These are phyloP conservation scores for Gouania willdenowi DNA, from an alignment of 2,797 vertebrate species.

Conservation along the genomic window DNA sequence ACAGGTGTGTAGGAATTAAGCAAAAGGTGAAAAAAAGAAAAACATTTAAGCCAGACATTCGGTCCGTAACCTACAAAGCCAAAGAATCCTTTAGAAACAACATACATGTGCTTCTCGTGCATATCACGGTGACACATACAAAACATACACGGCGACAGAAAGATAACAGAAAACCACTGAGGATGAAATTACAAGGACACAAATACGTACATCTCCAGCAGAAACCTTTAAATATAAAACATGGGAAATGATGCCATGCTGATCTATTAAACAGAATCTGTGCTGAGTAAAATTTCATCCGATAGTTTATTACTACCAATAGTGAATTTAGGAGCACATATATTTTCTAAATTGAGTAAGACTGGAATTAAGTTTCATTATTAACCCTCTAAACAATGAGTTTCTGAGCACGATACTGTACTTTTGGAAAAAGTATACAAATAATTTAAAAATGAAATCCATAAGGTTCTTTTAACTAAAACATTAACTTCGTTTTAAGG, in stretches of 20 bases:
- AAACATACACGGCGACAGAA: slow-evolving; percentile 35
- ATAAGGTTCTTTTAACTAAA: too few species aligned
- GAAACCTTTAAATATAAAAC: slow-evolving; percentile 20
- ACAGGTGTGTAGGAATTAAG: slow-evolving; percentile 24
- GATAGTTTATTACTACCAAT: too few species aligned
- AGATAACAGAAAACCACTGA: slow-evolving; percentile 21
- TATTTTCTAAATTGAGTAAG: too few species aligned
- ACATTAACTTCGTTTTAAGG: too few species aligned
- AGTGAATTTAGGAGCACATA: too few species aligned
- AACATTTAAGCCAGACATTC: slow-evolving; percentile 4
- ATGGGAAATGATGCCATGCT: slow-evolving; percentile 56
- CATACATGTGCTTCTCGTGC: slow-evolving; percentile 15
- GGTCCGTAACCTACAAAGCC: slow-evolving; percentile 27
- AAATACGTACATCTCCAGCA: slow-evolving; percentile 11
- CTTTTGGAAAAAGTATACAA: too few species aligned
- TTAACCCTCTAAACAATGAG: too few species aligned
- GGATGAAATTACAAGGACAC: too few species aligned
- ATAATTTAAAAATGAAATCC: too few species aligned
- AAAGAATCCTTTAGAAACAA: slow-evolving; percentile 46
- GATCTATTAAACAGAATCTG: slow-evolving; percentile 49
- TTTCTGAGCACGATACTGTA: too few species aligned
- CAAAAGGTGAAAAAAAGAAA: slow-evolving; percentile 6
- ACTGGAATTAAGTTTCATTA: too few species aligned
- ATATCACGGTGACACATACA: slow-evolving; percentile 46
- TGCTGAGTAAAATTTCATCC: slow-evolving; percentile 46